Evolutionary conservation across 2,113 vertebrate genomes (phyloP), one percentile per base, ranked within the genome.

Genomic region (Nesoenas mayeri): DNA sequence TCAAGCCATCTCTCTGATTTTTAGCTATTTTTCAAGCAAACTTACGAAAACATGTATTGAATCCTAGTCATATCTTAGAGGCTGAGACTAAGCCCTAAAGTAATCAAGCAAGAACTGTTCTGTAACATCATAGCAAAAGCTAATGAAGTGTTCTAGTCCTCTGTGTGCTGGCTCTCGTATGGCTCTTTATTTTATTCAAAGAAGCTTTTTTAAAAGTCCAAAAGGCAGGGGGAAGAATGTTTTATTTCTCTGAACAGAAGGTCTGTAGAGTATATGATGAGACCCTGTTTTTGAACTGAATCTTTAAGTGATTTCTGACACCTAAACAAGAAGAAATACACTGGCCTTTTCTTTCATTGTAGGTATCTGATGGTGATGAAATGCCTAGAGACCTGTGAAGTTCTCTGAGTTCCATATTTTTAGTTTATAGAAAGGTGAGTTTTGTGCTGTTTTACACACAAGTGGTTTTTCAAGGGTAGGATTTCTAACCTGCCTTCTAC

Each of bases 181-280:
- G 20, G 16, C 2, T 85, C 4, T 73, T 19, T 18, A 29, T 19
- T 15, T 51, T 74, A n/a, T 67, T 71, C 31, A 74, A 67, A 58
- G 28, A 26, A 75, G 17, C 32, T 5, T 6, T 57, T 75, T 1
- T 10, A 51, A 51, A 64, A 48, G 56, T 21, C 10, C 54, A 50
- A 57, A 84, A 78, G 9, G 1, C 11, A 22, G 5, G 0, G 4
- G 12, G 6, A 73, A 4, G 17, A 67, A 4, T 44, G 7, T 2
- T 85, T 61, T 78, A 18, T 75, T 89, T 85, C 19, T 47, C 21
- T 40, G 11, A 70, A 62, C 1, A 77, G 6, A 20, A 44, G 0
- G 6, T 2, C 31, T 65, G 22, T 28, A 62, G 31, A 28, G 15
- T 6, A 5, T 50, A 44, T 10, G 16, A 61, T 19, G 12, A 1